A percentile compares a stretch with the other conserved stretches of the same genome.
These are phyloP conservation scores for Mungos mungo DNA, from an alignment of 2,113 vertebrate species.

Conservation along the genomic window DNA sequence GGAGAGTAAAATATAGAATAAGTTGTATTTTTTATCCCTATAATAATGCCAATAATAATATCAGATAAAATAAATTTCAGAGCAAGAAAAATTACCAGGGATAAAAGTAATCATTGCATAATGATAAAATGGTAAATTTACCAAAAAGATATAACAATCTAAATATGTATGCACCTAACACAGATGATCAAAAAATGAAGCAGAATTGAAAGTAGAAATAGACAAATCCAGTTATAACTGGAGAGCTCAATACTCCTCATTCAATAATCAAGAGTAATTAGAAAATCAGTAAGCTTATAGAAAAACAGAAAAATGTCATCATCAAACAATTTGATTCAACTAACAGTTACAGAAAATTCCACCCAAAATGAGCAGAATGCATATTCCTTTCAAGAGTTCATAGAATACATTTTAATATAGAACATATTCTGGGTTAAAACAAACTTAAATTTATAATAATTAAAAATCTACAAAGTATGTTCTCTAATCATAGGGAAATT, in stretches of 20 bases:
- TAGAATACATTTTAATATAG: neutral
- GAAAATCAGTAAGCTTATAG: neutral
- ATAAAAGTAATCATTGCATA: neutral
- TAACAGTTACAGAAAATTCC: neutral
- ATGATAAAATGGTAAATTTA: neutral
- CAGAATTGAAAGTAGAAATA: neutral
- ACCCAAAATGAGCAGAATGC: neutral
- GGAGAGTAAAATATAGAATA: neutral
- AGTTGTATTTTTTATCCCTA: neutral
- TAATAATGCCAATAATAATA: neutral
- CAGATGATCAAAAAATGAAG: neutral
- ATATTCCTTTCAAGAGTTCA: neutral
- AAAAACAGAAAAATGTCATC: neutral
- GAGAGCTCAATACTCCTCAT: neutral
- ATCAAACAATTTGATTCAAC: neutral
- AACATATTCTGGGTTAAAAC: neutral
- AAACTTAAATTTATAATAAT: neutral
- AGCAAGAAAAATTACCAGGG: neutral
- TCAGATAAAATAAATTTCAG: constrained; percentile 5
- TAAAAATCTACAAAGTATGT: neutral
- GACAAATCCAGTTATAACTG: neutral
- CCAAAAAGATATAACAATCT: neutral
- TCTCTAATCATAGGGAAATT: neutral
- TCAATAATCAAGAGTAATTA: neutral
- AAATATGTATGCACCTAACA: neutral